phyloP scores from a whole-genome alignment of 1,140 invertebrate genomes.

The Drosophila ogumai region DNA sequence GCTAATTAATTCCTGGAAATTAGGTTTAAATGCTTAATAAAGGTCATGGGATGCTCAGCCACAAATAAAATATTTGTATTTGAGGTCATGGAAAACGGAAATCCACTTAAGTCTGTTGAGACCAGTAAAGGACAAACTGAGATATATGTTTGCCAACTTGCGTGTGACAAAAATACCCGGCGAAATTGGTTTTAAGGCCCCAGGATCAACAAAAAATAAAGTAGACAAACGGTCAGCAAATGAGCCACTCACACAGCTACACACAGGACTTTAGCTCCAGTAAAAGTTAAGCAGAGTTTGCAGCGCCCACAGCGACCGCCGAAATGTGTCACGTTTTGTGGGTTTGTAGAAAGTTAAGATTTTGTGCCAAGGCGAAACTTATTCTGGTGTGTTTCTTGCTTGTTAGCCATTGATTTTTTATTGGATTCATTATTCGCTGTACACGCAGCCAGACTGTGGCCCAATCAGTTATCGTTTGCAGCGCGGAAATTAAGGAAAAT shows the following conservation, averaged over 20 bases:
- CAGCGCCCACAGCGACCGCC: constrained; percentile 42
- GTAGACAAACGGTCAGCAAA: constrained; percentile 50
- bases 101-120: constrained; percentile 43
- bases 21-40: constrained; percentile 22
- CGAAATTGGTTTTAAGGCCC: constrained; percentile 58
- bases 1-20: constrained; percentile 19
- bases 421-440: constrained; percentile 30
- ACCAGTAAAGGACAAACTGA: constrained; percentile 27
- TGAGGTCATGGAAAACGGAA: constrained; percentile 17
- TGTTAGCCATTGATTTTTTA: constrained; percentile 72
- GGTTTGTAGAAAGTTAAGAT: constrained; percentile 73
- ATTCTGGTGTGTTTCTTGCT: constrained; percentile 59
- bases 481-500: constrained; percentile 67
- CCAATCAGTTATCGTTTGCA: constrained; percentile 72
- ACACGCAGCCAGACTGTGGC: constrained; percentile 3
- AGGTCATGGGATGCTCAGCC: constrained; percentile 1
- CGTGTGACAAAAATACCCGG: constrained; percentile 62
- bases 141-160: constrained; percentile 46
- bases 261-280: constrained; percentile 9
- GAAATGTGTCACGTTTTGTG: constrained; percentile 73
- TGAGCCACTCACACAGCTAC: constrained; percentile 34
- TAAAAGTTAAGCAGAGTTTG: constrained; percentile 64
- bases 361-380: constrained; percentile 51
- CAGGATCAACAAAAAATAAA: constrained; percentile 30
- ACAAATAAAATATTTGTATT: constrained; percentile 41